Conservation (phyloP, 2,888 invertebrate species). For the Oscheius sp. region DNA sequence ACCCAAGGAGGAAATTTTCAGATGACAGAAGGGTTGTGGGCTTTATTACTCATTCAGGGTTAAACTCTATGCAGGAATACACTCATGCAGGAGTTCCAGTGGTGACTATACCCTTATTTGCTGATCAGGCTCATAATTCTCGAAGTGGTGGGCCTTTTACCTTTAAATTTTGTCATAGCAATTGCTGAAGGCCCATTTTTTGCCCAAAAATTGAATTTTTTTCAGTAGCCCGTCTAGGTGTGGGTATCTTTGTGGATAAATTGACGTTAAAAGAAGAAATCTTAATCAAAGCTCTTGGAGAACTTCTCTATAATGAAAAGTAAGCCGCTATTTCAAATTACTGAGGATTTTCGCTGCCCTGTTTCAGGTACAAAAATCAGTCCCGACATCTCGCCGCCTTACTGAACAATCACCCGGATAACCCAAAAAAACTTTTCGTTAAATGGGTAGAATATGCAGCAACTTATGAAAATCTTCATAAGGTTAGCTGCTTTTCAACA, state of each 20-base stretch:
- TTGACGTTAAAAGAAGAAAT: constrained; percentile 38
- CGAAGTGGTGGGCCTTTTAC: constrained; percentile 31
- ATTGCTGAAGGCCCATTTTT: background rate
- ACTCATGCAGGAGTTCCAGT: constrained; percentile 48
- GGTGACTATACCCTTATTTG: constrained; percentile 53
- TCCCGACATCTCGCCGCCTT: constrained; percentile 4
- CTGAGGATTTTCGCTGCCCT: no score
- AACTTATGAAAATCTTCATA: constrained; percentile 43
- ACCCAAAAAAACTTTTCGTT: constrained; percentile 43
- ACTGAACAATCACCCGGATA: constrained; percentile 35
- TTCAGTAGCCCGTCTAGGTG: constrained; percentile 45
- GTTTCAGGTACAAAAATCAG: no score
- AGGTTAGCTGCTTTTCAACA: constrained; percentile 19
- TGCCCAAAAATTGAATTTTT: background rate
- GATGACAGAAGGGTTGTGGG: constrained; percentile 46
- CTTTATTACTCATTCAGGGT: constrained; percentile 54
- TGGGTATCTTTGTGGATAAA: constrained; percentile 45
- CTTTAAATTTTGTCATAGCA: no score
- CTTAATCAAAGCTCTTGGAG: constrained; percentile 39
- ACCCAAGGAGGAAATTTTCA: no score
- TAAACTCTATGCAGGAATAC: constrained; percentile 54
- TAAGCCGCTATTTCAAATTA: no score
- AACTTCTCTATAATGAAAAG: constrained; percentile 41
- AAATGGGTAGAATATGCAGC: constrained; percentile 53
- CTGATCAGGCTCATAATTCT: constrained; percentile 53